Evolutionary conservation across 2,113 vertebrate species (phyloP).

Genomic region (Anguilla japonica): DNA sequence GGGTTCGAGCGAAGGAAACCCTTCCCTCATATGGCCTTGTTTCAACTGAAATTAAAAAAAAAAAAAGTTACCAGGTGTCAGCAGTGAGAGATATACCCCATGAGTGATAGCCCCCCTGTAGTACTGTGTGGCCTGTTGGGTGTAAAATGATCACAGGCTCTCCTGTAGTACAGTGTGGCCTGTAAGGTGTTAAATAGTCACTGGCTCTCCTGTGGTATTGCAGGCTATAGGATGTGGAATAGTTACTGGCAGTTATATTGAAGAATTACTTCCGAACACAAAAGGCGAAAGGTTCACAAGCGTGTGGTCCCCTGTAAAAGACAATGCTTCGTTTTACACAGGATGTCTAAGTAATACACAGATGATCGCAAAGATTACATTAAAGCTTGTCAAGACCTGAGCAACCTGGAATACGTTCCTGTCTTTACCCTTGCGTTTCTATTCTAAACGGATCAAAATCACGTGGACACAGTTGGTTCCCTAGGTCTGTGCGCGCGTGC

Average conservation of each 20-base stretch:
- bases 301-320: neutral
- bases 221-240: neutral
- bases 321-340: neutral
- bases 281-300: neutral
- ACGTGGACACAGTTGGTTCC: neutral
- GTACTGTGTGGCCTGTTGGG: too few relatives aligned
- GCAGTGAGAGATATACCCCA: too few relatives aligned
- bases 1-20: too few relatives aligned
- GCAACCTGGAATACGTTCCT: neutral
- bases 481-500: neutral
- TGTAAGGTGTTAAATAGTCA: neutral
- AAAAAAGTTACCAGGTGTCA: too few relatives aligned
- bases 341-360: neutral
- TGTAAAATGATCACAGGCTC: too few relatives aligned
- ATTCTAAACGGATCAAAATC: neutral
- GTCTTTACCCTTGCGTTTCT: neutral
- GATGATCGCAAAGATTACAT: neutral
- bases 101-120: too few relatives aligned
- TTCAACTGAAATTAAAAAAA: too few relatives aligned
- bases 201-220: too few relatives aligned
- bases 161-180: neutral
- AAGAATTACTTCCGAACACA: neutral
- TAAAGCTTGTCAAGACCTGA: neutral
- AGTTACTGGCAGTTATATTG: neutral
- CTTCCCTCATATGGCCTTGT: too few relatives aligned